These are phyloP conservation scores for Galerucella calmariensis DNA, from an alignment of 2,888 invertebrate genomes.

Conservation along the genomic window DNA sequence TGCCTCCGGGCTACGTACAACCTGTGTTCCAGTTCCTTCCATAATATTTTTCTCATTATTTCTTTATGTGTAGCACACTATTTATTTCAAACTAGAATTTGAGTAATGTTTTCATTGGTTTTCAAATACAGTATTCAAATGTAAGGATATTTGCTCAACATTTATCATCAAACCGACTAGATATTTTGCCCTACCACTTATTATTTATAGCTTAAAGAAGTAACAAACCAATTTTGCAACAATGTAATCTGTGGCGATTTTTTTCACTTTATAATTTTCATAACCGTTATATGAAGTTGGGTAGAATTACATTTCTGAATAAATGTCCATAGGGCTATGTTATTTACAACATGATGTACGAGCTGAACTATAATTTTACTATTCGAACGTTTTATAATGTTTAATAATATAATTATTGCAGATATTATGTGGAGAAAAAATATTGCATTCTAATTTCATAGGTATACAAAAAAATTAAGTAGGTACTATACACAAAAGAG, in stretches of 20 bases:
- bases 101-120: no score
- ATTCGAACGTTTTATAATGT: constrained; percentile 7
- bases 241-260: not conserved
- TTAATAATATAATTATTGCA: not conserved
- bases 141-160: not conserved
- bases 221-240: not conserved
- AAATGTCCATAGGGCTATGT: constrained; percentile 17
- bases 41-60: no score
- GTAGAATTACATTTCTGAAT: not conserved
- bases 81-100: no score
- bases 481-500: no score
- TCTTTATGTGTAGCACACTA: no score
- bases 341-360: constrained; percentile 11
- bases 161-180: not conserved
- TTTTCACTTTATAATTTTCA: constrained; percentile 7
- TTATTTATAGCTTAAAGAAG: not conserved
- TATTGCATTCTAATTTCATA: no score
- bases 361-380: constrained; percentile 18
- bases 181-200: not conserved
- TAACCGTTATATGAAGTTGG: constrained; percentile 5
- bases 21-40: no score
- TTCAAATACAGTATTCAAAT: not conserved
- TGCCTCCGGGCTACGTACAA: no score
- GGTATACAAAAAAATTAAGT: no score
- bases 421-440: not conserved